Percentiles rank a stretch among this genome's conserved stretches.
phyloP scores from a whole-genome alignment of 2,888 invertebrate genomes.

The Machimus atricapillus region DNA sequence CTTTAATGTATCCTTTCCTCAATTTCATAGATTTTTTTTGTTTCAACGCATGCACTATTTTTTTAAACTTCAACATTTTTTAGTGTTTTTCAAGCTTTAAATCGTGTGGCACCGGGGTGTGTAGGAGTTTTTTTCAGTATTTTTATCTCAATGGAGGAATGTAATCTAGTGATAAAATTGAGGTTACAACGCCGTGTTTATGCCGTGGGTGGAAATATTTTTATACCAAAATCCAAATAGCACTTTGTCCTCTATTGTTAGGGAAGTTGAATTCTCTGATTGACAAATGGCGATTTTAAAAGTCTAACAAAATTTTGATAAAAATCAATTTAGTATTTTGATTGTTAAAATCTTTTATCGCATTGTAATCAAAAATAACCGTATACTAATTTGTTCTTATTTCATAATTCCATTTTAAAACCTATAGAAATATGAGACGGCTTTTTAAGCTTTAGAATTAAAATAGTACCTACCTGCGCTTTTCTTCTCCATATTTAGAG shows the following conservation, averaged over 20 bases:
- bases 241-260: background rate
- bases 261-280: background rate
- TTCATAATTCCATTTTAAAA: too few relatives aligned
- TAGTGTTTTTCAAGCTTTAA: background rate
- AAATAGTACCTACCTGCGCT: too few relatives aligned
- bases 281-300: background rate
- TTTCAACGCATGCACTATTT: background rate
- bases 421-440: too few relatives aligned
- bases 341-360: background rate
- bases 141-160: background rate
- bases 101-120: background rate
- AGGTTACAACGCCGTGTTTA: background rate
- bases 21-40: background rate
- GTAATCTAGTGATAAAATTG: slow-evolving; percentile 8
- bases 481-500: too few relatives aligned
- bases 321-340: background rate
- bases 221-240: background rate
- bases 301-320: background rate
- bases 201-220: background rate
- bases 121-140: slow-evolving; percentile 1
- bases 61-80: background rate
- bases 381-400: too few relatives aligned
- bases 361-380: too few relatives aligned
- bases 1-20: background rate
- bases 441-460: too few relatives aligned